Percentiles rank a stretch among this genome's conserved stretches.
Evolutionary conservation across 1,140 invertebrate species (phyloP).

Genomic region (Caenorhabditis inopinata): DNA sequence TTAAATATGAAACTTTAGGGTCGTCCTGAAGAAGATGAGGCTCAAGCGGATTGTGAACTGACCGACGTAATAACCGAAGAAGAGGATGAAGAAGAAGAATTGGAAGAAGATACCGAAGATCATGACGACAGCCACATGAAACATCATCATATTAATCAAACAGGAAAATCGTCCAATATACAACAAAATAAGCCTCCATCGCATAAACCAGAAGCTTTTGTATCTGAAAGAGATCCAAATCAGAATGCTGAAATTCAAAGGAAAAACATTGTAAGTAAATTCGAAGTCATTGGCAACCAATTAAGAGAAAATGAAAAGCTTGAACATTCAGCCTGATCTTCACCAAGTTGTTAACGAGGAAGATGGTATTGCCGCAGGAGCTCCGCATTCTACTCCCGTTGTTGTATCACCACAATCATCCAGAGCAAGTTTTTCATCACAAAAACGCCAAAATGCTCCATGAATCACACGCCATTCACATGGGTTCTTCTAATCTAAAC

Average conservation of each 20-base stretch:
- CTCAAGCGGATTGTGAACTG: slow-evolving; percentile 9
- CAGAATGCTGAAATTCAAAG: too few relatives aligned
- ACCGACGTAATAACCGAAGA: slow-evolving; percentile 6
- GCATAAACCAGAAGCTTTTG: not conserved
- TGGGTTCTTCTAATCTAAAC: too few relatives aligned
- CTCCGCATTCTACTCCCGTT: not conserved
- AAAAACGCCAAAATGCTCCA: not conserved
- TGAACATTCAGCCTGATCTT: not conserved
- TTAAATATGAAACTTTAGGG: not conserved
- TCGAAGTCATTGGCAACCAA: too few relatives aligned
- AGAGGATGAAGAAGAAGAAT: not conserved
- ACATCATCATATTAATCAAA: not conserved
- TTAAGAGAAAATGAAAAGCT: too few relatives aligned
- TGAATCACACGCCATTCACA: not conserved
- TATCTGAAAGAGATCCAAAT: slow-evolving; percentile 14
- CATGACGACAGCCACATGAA: not conserved
- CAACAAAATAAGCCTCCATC: not conserved
- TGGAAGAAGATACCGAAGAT: not conserved
- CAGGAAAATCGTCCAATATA: not conserved
- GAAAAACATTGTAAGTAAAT: too few relatives aligned
- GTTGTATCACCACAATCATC: not conserved
- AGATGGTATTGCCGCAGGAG: not conserved
- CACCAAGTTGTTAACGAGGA: slow-evolving; percentile 7
- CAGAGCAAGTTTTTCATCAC: not conserved
- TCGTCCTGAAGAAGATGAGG: not conserved